phyloP scores from a whole-genome alignment of 2,797 vertebrate genomes.

The Sebastes steindachneri region DNA sequence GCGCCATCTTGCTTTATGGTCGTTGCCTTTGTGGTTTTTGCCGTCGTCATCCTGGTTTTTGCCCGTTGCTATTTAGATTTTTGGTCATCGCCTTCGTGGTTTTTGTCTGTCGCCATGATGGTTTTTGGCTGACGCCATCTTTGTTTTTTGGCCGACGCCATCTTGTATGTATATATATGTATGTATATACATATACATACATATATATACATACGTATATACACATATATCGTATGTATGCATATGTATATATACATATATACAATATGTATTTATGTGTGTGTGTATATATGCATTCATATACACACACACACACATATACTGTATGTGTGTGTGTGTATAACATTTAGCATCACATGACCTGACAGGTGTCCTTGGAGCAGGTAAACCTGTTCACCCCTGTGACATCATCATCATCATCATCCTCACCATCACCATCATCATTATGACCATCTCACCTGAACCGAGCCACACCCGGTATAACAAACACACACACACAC shows the following conservation, averaged over 20 bases:
- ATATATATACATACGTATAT: too few relatives aligned
- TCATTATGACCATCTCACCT: constrained; percentile 6
- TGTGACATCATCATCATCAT: neutral
- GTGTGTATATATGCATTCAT: neutral
- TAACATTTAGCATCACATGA: neutral
- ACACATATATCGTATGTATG: too few relatives aligned
- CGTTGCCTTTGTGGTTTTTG: too few relatives aligned
- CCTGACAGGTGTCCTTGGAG: constrained; percentile 18
- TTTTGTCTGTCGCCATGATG: too few relatives aligned
- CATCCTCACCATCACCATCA: neutral
- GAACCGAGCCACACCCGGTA: constrained; percentile 17
- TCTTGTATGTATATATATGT: too few relatives aligned
- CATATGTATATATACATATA: neutral
- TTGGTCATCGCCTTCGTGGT: too few relatives aligned
- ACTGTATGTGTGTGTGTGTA: neutral
- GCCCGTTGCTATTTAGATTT: too few relatives aligned
- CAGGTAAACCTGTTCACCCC: neutral
- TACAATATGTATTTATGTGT: neutral
- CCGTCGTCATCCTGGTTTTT: too few relatives aligned
- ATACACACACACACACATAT: neutral
- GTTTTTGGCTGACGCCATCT: too few relatives aligned
- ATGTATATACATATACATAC: too few relatives aligned
- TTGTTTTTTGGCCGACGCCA: too few relatives aligned
- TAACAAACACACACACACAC: neutral
- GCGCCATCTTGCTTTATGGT: too few relatives aligned